phyloP scores from a whole-genome alignment of 2,797 vertebrate species.

The Buphagus erythrorhynchus region DNA sequence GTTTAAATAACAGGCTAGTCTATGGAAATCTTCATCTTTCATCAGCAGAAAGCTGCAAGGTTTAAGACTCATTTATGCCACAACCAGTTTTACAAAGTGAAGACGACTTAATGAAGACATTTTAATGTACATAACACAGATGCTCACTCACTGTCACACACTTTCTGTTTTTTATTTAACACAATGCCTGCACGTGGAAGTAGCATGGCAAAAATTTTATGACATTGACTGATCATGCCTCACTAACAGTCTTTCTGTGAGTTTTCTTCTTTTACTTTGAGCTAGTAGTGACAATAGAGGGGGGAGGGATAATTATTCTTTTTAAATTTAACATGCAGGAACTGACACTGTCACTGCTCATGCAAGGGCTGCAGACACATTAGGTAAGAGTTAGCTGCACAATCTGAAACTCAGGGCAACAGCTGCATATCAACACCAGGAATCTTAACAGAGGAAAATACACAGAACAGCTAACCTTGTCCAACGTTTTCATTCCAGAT shows the following conservation, averaged over 20 bases:
- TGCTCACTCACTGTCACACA: not conserved
- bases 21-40: not conserved
- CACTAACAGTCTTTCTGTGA: not conserved
- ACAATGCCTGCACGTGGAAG: not conserved
- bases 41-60: not conserved
- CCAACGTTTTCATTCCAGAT: not conserved
- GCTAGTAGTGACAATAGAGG: not conserved
- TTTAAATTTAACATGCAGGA: not conserved
- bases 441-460: not conserved
- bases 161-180: not conserved
- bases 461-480: not conserved
- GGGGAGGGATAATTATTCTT: fast-evolving
- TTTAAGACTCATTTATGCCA: not conserved
- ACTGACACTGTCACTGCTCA: not conserved
- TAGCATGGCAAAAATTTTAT: not conserved
- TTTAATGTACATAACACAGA: not conserved
- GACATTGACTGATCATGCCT: not conserved
- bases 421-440: not conserved
- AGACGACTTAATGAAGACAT: not conserved
- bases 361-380: not conserved
- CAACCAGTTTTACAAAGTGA: not conserved
- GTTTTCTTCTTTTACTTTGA: not conserved
- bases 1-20: not conserved
- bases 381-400: not conserved
- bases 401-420: not conserved